These are phyloP conservation scores for Trissolcus basalis DNA, from an alignment of 1,140 invertebrate genomes.

Conservation along the genomic window DNA sequence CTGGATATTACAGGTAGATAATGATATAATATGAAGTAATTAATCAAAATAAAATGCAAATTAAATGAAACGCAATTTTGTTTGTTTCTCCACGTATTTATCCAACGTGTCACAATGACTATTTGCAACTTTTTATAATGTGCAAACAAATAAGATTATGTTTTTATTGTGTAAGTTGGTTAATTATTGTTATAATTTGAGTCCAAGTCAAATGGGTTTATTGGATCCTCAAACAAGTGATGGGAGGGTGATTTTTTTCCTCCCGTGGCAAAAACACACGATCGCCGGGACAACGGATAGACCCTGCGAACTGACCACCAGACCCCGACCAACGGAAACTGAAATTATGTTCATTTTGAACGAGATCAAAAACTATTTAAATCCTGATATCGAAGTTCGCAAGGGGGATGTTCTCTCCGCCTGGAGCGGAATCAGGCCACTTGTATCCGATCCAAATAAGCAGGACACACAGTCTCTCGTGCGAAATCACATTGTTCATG, in stretches of 20 bases:
- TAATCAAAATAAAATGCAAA: too few relatives aligned
- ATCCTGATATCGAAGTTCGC: conserved; percentile 96
- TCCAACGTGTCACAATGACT: too few relatives aligned
- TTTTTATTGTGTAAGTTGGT: too few relatives aligned
- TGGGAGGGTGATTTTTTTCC: conserved; percentile 98
- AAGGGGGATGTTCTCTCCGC: conserved; percentile 98
- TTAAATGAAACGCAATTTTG: too few relatives aligned
- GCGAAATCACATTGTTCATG: conserved; percentile 98
- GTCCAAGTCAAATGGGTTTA: conserved; percentile 90
- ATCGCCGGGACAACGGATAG: conserved; percentile 98
- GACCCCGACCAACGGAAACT: conserved; percentile 95
- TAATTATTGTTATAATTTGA: background rate
- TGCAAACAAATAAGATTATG: too few relatives aligned
- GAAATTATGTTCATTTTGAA: conserved; percentile 99
- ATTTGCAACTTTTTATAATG: too few relatives aligned
- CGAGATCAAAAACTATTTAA: conserved; percentile 98
- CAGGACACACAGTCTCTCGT: conserved; percentile 97
- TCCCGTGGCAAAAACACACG: conserved; percentile 98
- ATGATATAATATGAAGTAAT: too few relatives aligned
- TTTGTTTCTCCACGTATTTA: too few relatives aligned
- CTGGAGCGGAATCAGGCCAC: conserved; percentile 97
- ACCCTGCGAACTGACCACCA: conserved; percentile 94
- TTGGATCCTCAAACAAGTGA: conserved; percentile 99
- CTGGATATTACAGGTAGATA: conserved; percentile 93
- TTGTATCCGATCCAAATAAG: conserved; percentile 98